Percentiles rank a stretch among this genome's conserved stretches.
phyloP scores from a whole-genome alignment of 2,888 invertebrate species.

The Deilephila elpenor region DNA sequence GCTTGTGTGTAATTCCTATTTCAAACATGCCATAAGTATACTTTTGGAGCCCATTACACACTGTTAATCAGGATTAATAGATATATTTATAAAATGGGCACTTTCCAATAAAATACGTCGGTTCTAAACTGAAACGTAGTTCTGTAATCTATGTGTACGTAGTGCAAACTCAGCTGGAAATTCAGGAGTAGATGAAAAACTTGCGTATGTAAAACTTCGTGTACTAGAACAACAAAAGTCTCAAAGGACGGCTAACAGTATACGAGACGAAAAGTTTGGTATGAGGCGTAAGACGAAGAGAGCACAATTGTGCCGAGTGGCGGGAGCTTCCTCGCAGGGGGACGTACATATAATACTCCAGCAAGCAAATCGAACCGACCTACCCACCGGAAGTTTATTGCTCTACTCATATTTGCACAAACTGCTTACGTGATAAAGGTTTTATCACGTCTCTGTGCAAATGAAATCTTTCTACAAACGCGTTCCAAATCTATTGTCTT shows the following conservation, averaged over 20 bases:
- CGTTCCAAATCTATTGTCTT: neutral
- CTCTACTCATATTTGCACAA: constrained; percentile 80
- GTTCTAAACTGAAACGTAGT: neutral
- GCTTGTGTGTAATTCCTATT: too few relatives aligned
- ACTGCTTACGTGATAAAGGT: constrained; percentile 73
- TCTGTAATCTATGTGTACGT: neutral
- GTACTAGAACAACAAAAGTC: constrained; percentile 61
- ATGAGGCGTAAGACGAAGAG: constrained; percentile 45
- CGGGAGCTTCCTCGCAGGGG: constrained; percentile 51
- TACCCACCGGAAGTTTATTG: constrained; percentile 73
- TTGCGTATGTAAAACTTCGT: constrained; percentile 39
- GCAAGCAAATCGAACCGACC: constrained; percentile 74
- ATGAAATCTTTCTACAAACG: constrained; percentile 26
- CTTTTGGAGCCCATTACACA: too few relatives aligned
- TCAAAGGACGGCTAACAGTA: constrained; percentile 60
- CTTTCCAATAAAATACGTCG: neutral
- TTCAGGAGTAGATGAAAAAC: constrained; percentile 10
- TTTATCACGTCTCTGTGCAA: constrained; percentile 52
- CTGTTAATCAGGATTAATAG: too few relatives aligned
- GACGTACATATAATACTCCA: constrained; percentile 75
- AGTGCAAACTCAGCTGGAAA: constrained; percentile 3
- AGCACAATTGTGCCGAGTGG: constrained; percentile 44
- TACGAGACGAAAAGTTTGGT: constrained; percentile 68
- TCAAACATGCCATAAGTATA: too few relatives aligned
- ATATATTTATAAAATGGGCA: neutral